Evolutionary conservation across 2,797 vertebrate genomes (phyloP), one percentile per base, ranked within the genome.

Genomic region (Pantherophis alleghaniensis): DNA sequence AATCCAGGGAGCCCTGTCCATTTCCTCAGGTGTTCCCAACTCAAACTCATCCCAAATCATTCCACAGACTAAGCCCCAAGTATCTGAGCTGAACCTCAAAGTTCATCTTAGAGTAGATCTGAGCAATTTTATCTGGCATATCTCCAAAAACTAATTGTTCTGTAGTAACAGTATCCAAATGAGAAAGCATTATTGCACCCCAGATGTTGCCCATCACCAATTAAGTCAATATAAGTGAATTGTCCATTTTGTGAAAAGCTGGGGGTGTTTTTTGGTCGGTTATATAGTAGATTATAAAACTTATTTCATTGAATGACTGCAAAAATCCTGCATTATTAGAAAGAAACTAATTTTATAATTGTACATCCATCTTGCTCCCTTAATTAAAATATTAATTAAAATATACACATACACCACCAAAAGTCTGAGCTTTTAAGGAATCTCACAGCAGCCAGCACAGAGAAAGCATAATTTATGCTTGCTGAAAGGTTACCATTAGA

Each of bases 401-500:
- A 47, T 47, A 83, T 47, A 24, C 20, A 83, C 87, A 89, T 47
- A 57, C 20, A 53, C 32, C 5, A 60, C 32, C 61, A 5, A 66
- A 66, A 22, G 74, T 91, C 79, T 90, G 55, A 61, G 47, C 47
- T 91, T 91, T 89, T 83, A 91, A 83, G 32, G 20, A 28, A 93
- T 88, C 66, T 56, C 57, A 22, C 66, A 89, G 57, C 22, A 89
- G 32, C 24, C 28, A 79, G 56, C 42, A 37, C 14, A 60, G 24
- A 32, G 42, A 83, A 26, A 55, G 20, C n/a, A n/a, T 86, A 91
- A 91, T 93, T 83, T 91, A 88, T 51, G 60, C 61, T 91, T 93
- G 86, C 86, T 87, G 11, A 55, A 79, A 59, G 86, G 66, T 60
- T 87, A 61, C 90, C 55, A 32, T 91, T 66, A 79, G 90, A 61